Conservation (phyloP, 2,797 vertebrate genomes). For the Rhynchonycteris naso region DNA sequence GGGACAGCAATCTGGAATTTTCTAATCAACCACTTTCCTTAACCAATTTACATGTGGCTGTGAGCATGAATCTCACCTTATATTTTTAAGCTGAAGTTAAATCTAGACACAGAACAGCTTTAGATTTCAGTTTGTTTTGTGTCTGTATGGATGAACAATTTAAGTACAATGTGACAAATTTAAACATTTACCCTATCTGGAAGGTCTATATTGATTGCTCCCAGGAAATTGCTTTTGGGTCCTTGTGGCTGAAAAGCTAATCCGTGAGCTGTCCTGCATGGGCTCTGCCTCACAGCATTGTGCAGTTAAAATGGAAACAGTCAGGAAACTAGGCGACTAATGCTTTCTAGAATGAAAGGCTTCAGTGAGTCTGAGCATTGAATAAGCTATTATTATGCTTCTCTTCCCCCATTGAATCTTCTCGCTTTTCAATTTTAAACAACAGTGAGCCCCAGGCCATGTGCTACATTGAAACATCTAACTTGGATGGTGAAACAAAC, state of each 20-base stretch:
- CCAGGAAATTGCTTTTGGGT: slow-evolving; percentile 55
- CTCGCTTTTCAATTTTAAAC: slow-evolving; percentile 75
- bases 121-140: slow-evolving; percentile 47
- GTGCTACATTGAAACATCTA: slow-evolving; percentile 99
- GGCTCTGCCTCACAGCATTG: slow-evolving; percentile 31
- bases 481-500: slow-evolving; percentile 99
- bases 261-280: slow-evolving; percentile 56
- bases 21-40: slow-evolving; percentile 64
- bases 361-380: slow-evolving; percentile 30
- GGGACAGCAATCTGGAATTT: slow-evolving; percentile 62
- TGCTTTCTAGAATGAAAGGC: slow-evolving; percentile 40
- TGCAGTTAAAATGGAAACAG: slow-evolving; percentile 28
- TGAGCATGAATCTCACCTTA: slow-evolving; percentile 62
- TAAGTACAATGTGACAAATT: slow-evolving; percentile 13
- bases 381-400: slow-evolving; percentile 12
- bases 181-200: slow-evolving; percentile 2
- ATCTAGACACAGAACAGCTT: slow-evolving; percentile 18
- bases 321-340: not conserved
- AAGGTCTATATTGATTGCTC: slow-evolving; percentile 5
- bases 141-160: slow-evolving; percentile 3
- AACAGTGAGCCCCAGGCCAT: slow-evolving; percentile 98
- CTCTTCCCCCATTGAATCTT: slow-evolving; percentile 40
- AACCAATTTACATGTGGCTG: slow-evolving; percentile 63
- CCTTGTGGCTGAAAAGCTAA: slow-evolving; percentile 56
- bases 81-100: slow-evolving; percentile 54